These are phyloP conservation scores for Drosophila pachea DNA, from an alignment of 1,140 invertebrate species.

Conservation along the genomic window DNA sequence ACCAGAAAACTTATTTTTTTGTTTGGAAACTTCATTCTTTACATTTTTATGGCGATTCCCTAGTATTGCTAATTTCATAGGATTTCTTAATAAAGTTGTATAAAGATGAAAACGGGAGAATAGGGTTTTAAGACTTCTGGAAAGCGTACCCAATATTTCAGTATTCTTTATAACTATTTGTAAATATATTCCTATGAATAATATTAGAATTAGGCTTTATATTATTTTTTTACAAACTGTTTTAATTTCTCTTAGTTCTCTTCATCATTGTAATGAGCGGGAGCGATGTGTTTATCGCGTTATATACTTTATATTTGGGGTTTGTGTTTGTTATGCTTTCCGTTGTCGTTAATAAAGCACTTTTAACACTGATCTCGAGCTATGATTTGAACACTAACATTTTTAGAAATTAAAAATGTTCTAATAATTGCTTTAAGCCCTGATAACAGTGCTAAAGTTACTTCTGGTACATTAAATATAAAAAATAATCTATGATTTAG, in stretches of 20 bases:
- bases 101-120: not conserved
- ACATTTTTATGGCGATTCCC: constrained; percentile 4
- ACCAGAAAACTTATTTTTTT: constrained; percentile 10
- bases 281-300: constrained; percentile 32
- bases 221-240: constrained; percentile 57
- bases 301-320: constrained; percentile 44
- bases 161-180: constrained; percentile 61
- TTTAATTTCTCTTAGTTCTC: constrained; percentile 24
- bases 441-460: constrained; percentile 53
- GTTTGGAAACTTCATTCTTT: not conserved
- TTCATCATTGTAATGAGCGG: constrained; percentile 56
- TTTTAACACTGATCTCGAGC: constrained; percentile 64
- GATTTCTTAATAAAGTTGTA: constrained; percentile 7
- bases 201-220: constrained; percentile 64
- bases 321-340: constrained; percentile 15
- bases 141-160: constrained; percentile 49
- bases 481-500: constrained; percentile 38
- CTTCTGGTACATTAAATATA: constrained; percentile 23
- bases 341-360: constrained; percentile 22
- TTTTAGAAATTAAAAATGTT: constrained; percentile 65
- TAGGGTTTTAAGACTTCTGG: constrained; percentile 42
- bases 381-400: constrained; percentile 75
- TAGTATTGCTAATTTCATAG: not conserved
- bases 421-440: constrained; percentile 64
- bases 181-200: constrained; percentile 72